Percentiles rank a stretch among this genome's conserved stretches.
Conservation (phyloP, 2,797 vertebrate species). For the Bryconaethiops microstoma region DNA sequence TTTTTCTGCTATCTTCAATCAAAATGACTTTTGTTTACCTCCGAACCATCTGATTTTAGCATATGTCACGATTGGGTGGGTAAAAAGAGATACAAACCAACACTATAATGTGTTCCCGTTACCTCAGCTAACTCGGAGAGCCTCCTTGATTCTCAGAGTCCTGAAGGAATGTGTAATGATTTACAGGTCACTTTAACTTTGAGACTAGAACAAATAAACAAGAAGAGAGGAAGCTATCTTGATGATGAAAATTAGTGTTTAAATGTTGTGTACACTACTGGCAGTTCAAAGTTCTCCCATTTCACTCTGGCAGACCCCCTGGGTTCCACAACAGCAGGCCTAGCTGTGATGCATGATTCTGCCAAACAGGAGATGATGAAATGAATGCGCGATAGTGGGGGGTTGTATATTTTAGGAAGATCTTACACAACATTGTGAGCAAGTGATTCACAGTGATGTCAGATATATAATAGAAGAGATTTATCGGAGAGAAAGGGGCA, state of each 20-base stretch:
- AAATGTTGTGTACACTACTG: neutral
- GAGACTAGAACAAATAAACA: neutral
- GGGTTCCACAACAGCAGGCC: neutral
- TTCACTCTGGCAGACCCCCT: neutral
- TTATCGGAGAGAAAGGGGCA: conserved; percentile 27
- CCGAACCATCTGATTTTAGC: too few relatives aligned
- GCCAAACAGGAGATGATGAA: conserved; percentile 28
- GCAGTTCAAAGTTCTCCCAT: neutral
- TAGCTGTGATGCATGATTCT: conserved; percentile 16
- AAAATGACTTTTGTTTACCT: too few relatives aligned
- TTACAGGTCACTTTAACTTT: neutral
- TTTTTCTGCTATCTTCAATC: too few relatives aligned
- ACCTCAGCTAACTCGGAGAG: too few relatives aligned
- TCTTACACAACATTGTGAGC: neutral
- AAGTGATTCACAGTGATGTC: conserved; percentile 27
- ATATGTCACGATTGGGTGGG: too few relatives aligned
- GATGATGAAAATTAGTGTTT: conserved; percentile 8
- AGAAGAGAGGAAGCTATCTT: neutral
- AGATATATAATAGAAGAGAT: conserved; percentile 29
- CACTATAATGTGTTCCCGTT: too few relatives aligned
- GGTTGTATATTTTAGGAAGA: conserved; percentile 4
- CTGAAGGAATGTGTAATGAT: neutral
- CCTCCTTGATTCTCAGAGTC: too few relatives aligned
- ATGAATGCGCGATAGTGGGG: neutral
- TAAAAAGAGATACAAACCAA: too few relatives aligned